Evolutionary conservation across 64 coral and sea anemone species (phyloP), one percentile per base, ranked within the genome.

Genomic region (Pocillopora damicornis): DNA sequence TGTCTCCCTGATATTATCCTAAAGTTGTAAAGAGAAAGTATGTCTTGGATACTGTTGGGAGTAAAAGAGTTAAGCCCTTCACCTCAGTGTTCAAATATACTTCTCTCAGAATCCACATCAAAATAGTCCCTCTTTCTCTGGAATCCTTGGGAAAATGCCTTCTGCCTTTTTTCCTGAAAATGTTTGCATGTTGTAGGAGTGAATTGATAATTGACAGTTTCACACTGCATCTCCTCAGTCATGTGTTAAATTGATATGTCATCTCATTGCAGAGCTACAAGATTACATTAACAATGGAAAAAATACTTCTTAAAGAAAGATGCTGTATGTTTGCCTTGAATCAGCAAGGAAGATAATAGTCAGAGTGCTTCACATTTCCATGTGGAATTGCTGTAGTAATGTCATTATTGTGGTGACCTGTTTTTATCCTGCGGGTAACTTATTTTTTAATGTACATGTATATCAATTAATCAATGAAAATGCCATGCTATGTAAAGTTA

Each of bases 381-480:
- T 85, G 38, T 11, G 37, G 63, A 83, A 63, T 85, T 72, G 63
- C 63, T 85, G 63, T 85, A 58, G 11, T 72, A 85, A 85, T 72
- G 81, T 65, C 57, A 73, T 85, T 25, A 72, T 73, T 72, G 18
- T 66, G 63, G 45, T 72, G 38, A 36, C 64, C 64, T 85, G 81
- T 71, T 85, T 85, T 85, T 85, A 73, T 85, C 81, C 64, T 30
- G 63, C 65, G 81, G 81, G 81, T 85, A 85, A 85, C 81, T 85
- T 85, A 85, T 85, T 85, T 85, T 73, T 85, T 37, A 85, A 85
- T 85, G 81, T 65, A 72, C 22, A 85, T 85, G 81, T 65, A 72
- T 58, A 36, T 38, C 22, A 67, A 82, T 82, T 67, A 66, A 82
- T 66, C 71, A 72, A 85, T 73, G 69, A 85, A 83, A 83, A 57